These are phyloP conservation scores for Sycophila sp. DNA, from an alignment of 1,140 invertebrate species.

Conservation along the genomic window DNA sequence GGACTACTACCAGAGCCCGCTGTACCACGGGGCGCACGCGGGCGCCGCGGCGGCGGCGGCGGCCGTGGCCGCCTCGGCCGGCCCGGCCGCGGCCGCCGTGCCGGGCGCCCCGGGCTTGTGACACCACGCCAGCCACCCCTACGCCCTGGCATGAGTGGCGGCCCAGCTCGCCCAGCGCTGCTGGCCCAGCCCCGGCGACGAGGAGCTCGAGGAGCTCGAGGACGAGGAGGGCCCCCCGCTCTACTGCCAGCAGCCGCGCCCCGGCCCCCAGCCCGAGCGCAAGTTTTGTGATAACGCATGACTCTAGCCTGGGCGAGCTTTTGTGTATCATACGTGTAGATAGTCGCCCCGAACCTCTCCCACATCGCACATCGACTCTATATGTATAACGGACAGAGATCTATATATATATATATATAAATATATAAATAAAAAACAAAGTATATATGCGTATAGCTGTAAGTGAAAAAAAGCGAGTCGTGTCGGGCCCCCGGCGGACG, in stretches of 20 bases:
- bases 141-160: slow-evolving; percentile 74
- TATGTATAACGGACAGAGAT: slow-evolving; percentile 56
- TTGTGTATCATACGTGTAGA: slow-evolving; percentile 66
- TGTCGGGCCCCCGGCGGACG: too few relatives aligned
- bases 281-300: slow-evolving; percentile 32
- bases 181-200: slow-evolving; percentile 30
- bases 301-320: too few relatives aligned
- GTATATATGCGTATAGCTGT: background rate
- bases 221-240: slow-evolving; percentile 44
- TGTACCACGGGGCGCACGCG: slow-evolving; percentile 79
- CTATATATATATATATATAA: slow-evolving; percentile 50
- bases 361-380: slow-evolving; percentile 59
- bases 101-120: slow-evolving; percentile 69
- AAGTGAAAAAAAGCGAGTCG: background rate
- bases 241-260: background rate
- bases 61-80: slow-evolving; percentile 66
- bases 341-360: slow-evolving; percentile 53
- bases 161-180: slow-evolving; percentile 8
- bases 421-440: background rate
- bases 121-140: slow-evolving; percentile 71
- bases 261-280: slow-evolving; percentile 4
- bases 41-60: slow-evolving; percentile 69
- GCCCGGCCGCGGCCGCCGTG: slow-evolving; percentile 42
- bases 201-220: slow-evolving; percentile 31
- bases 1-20: slow-evolving; percentile 82